phyloP scores from a whole-genome alignment of 1,140 invertebrate genomes.

The Brachionus paranguensis region DNA sequence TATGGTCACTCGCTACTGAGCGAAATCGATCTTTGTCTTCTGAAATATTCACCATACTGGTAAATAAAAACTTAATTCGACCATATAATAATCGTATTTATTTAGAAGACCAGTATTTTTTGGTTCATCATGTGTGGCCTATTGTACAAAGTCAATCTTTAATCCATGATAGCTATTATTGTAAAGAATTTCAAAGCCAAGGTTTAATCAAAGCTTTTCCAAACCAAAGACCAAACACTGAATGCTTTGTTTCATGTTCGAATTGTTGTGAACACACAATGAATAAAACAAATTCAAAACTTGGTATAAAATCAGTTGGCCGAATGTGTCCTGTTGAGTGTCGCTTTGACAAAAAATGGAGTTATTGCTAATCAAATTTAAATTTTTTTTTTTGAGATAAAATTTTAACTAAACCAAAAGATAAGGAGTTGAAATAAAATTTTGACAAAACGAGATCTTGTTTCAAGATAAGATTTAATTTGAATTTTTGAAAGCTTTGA shows the following conservation, averaged over 20 bases:
- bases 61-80: neutral
- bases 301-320: neutral
- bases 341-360: neutral
- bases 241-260: constrained; percentile 5
- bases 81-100: constrained; percentile 8
- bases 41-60: neutral
- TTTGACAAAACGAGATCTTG: neutral
- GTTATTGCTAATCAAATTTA: neutral
- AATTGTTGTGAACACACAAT: neutral
- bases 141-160: neutral
- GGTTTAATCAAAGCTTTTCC: neutral
- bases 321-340: neutral
- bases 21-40: neutral
- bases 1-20: neutral
- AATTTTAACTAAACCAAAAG: too few relatives aligned
- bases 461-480: neutral
- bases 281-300: neutral
- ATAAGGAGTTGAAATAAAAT: neutral
- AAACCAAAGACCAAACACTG: neutral
- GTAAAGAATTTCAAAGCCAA: neutral
- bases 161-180: constrained; percentile 18
- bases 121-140: neutral
- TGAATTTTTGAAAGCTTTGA: neutral
- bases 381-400: too few relatives aligned
- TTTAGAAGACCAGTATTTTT: constrained; percentile 34